A percentile compares a stretch with the other conserved stretches of the same genome.
phyloP scores from a whole-genome alignment of 2,113 vertebrate species.

The Bambusicola thoracicus region DNA sequence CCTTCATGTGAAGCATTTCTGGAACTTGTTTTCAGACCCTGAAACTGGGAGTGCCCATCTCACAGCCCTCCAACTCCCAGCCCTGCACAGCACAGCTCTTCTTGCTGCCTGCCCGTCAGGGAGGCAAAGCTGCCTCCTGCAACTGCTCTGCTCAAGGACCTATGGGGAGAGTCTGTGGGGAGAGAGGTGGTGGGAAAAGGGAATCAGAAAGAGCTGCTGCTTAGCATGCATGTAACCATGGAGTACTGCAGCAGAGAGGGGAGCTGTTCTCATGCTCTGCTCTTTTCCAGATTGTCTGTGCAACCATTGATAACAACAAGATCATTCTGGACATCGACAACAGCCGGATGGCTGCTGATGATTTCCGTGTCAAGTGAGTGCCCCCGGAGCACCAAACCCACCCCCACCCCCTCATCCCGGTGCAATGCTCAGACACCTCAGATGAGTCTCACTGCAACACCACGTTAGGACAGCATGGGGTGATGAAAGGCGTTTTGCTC shows the following conservation, averaged over 20 bases:
- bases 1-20: background rate
- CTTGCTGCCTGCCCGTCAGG: background rate
- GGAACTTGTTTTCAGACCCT: background rate
- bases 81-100: background rate
- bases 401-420: background rate
- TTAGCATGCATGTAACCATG: rapidly evolving
- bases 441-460: background rate
- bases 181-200: background rate
- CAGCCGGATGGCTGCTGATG: conserved; percentile 73
- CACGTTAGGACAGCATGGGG: background rate
- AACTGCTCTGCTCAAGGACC: background rate
- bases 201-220: background rate
- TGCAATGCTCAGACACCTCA: background rate
- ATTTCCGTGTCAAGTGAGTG: conserved; percentile 86
- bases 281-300: conserved; percentile 73
- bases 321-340: conserved; percentile 80
- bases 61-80: background rate
- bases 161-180: background rate
- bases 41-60: background rate
- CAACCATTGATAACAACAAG: conserved; percentile 64
- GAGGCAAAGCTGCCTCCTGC: background rate
- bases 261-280: background rate
- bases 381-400: rapidly evolving
- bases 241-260: background rate
- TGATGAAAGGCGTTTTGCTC: conserved; percentile 4